phyloP scores from a whole-genome alignment of 2,888 invertebrate species.

The Neoitamus cyanurus region DNA sequence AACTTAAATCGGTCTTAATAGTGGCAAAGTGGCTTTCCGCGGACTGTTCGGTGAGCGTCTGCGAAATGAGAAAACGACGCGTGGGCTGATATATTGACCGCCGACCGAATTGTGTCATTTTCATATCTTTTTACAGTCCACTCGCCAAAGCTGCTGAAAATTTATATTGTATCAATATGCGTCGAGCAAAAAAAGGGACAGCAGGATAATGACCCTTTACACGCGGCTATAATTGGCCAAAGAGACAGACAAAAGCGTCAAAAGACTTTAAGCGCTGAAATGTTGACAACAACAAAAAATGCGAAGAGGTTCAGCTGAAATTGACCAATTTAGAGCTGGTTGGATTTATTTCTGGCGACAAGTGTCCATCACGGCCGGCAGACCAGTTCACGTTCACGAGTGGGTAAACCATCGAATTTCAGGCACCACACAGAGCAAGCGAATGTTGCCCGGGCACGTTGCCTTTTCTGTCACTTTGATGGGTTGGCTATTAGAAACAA shows the following conservation, averaged over 20 bases:
- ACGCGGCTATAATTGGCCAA: constrained; percentile 29
- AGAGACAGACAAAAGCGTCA: not conserved
- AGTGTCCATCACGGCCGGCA: not conserved
- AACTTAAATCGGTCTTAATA: not conserved
- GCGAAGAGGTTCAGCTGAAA: not conserved
- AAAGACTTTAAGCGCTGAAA: not conserved
- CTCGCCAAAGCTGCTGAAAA: constrained; percentile 2
- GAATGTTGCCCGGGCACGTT: not conserved
- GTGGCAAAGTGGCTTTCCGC: not conserved
- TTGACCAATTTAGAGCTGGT: constrained; percentile 34
- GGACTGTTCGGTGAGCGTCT: not conserved
- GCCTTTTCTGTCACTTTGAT: constrained; percentile 30
- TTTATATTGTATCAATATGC: constrained; percentile 28
- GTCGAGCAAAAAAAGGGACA: constrained; percentile 29
- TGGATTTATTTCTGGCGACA: constrained; percentile 21
- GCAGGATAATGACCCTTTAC: constrained; percentile 26
- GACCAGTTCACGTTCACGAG: not conserved
- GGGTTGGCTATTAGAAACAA: constrained; percentile 30
- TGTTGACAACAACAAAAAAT: not conserved
- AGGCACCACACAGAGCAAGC: not conserved
- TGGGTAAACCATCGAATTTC: not conserved
- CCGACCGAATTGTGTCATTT: constrained; percentile 36
- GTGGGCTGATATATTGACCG: constrained; percentile 39
- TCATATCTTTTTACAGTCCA: constrained; percentile 28
- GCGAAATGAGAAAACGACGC: constrained; percentile 1